phyloP scores from a whole-genome alignment of 2,113 vertebrate genomes.

The Trogon surrucura region DNA sequence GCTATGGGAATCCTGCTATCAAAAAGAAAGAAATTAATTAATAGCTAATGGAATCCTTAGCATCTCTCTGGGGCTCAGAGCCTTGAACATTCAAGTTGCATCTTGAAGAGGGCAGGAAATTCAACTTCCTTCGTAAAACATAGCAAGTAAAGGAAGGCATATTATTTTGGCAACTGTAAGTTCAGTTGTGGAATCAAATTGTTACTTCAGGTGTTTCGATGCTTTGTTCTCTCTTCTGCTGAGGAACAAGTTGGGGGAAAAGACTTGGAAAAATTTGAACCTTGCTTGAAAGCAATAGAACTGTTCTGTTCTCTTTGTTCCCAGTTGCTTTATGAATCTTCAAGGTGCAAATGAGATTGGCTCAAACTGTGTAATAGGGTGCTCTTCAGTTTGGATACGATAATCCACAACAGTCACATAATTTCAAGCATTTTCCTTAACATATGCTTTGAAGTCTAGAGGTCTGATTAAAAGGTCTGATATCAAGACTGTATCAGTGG shows the following conservation, averaged over 20 bases:
- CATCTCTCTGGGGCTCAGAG: neutral
- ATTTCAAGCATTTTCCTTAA: neutral
- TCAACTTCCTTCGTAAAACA: neutral
- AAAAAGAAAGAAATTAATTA: neutral
- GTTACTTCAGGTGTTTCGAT: constrained; percentile 2
- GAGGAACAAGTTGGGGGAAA: neutral
- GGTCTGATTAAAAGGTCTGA: neutral
- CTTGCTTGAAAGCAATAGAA: neutral
- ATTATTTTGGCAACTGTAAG: neutral
- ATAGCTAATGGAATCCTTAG: neutral
- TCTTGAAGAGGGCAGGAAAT: constrained; percentile 2
- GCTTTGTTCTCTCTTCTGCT: neutral
- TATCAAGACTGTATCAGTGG: neutral
- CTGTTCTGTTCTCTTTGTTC: neutral
- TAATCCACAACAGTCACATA: neutral
- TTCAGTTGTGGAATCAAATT: neutral
- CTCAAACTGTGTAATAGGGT: neutral
- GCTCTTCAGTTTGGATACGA: neutral
- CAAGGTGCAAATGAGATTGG: neutral
- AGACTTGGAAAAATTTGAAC: neutral
- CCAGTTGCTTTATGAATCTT: neutral
- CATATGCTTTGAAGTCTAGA: neutral
- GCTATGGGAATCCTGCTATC: neutral
- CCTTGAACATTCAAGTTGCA: neutral
- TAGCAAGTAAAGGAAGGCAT: neutral